These are phyloP conservation scores for Ischnura elegans DNA, from an alignment of 2,888 invertebrate genomes.

Conservation along the genomic window DNA sequence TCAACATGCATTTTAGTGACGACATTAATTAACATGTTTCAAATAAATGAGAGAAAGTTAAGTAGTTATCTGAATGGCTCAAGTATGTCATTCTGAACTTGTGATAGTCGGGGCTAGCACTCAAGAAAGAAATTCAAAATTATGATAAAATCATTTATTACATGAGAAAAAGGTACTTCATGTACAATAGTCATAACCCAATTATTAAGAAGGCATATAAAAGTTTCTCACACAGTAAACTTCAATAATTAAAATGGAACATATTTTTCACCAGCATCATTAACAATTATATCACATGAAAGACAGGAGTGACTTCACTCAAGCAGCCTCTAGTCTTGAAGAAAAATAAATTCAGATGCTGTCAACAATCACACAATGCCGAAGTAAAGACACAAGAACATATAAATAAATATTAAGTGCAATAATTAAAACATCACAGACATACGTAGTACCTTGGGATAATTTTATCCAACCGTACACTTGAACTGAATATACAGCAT, in stretches of 20 bases:
- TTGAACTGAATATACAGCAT: not conserved
- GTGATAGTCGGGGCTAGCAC: not conserved
- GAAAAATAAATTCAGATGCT: not conserved
- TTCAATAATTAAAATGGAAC: not conserved
- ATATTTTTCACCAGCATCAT: not conserved
- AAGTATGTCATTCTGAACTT: too few relatives aligned
- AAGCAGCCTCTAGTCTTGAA: not conserved
- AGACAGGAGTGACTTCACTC: not conserved
- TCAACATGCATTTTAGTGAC: too few relatives aligned
- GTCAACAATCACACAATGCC: not conserved
- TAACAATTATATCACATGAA: not conserved
- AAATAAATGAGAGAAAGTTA: too few relatives aligned
- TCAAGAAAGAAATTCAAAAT: not conserved
- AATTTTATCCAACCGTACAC: not conserved
- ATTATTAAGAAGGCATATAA: not conserved
- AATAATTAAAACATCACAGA: constrained; percentile 26
- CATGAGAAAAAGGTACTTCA: not conserved
- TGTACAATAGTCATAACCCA: not conserved
- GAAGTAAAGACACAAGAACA: not conserved
- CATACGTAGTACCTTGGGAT: not conserved
- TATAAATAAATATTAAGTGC: not conserved
- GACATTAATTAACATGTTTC: too few relatives aligned
- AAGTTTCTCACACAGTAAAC: not conserved
- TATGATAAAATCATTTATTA: not conserved
- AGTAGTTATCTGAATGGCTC: too few relatives aligned